Base-by-base conservation (phyloP, 2,888 invertebrate genomes). In the Cotesia congregata region DNA sequence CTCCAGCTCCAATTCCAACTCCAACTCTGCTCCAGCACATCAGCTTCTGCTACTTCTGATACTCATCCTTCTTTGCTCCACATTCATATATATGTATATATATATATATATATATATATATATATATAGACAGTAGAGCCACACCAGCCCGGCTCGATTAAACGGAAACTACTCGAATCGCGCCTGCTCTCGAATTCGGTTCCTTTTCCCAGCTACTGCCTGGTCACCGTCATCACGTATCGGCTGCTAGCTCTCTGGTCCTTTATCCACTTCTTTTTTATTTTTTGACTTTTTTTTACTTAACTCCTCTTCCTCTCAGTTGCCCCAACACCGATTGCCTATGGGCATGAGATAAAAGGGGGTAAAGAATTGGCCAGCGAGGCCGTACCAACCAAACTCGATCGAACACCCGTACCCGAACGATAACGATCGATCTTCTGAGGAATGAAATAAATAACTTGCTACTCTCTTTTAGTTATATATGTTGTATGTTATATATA, bases 341-440 rank as follows among this genome's bases (percentile, higher is more conserved):
- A 50, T 50, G 50, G 50, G 12, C 50, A 6, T 38, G 30, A 64
- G 50, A 64, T 50, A 65, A 76, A 71, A 59, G 9, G 60, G 30
- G 41, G n/a, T 41, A 72, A 65, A 60, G 15, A 65, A 64, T 41
- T 50, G 68, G 60, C 39, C 15, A 30, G 41, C 17, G 41, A 65
- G 15, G 30, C 7, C n/a, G 40, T n/a, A 67, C 60, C 15, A 20
- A 67, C 60, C 15, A 41, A 67, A 40, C 70, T 67, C 76, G 79
- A 78, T 80, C 78, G 78, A 78, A 78, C 74, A 75, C 59, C 69
- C 77, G 67, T 75, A 74, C 67, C 50, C 67, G 72, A 74, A 72
- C 68, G 80, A 81, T 80, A 80, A 78, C 75, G 74, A 80, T 81
- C 81, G 80, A 71, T 79, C 79, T 77, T 80, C 76, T 70, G 74